Base-by-base conservation (phyloP, 2,797 vertebrate species). In the Epinephelus awoara region DNA sequence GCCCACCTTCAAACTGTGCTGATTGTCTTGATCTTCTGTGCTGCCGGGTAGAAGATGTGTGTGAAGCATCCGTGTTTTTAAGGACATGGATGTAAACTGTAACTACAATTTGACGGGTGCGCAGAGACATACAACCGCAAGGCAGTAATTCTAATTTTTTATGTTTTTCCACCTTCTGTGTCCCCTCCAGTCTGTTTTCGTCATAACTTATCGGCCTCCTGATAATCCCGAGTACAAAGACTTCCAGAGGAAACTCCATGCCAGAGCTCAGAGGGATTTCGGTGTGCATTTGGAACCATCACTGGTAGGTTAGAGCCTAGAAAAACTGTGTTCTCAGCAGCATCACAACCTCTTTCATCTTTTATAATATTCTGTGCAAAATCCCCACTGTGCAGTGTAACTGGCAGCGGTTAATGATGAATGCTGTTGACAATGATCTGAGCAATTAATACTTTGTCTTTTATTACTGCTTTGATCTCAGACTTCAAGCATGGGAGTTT, bases 171-270 rank as follows among this genome's bases (percentile, higher is more conserved):
- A 2, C 23, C 50, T 23, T 82, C 9, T 85, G 71, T 90, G 69
- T 75, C 67, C 72, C 80, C 27, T 72, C 62, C 90, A 99, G 98
- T 97, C 97, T 21, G 98, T 99, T 51, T 95, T 99, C 73, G 93
- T 99, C 86, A 98, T 99, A 86, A 97, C 97, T 0, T 99, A 99
- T 87, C 96, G 97, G 0, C 95, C 98, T 74, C 98, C 98, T 21
- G 96, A 97, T 75, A 98, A 96, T 75, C 96, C 96, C 0, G 97
- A 98, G 83, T 99, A 98, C 92, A 93, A 91, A 73, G 91, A 94
- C 38, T 99, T 99, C 85, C 97, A 97, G 93, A 96, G 69, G 55
- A 96, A 96, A 71, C 96, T 99, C 68, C 96, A 98, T 70, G 93
- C 94, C 82, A 95, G 96, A 89, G 96, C 97, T 65, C 94, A 93